Evolutionary conservation across 2,888 invertebrate species (phyloP).

Genomic region (Drosophila cognata): DNA sequence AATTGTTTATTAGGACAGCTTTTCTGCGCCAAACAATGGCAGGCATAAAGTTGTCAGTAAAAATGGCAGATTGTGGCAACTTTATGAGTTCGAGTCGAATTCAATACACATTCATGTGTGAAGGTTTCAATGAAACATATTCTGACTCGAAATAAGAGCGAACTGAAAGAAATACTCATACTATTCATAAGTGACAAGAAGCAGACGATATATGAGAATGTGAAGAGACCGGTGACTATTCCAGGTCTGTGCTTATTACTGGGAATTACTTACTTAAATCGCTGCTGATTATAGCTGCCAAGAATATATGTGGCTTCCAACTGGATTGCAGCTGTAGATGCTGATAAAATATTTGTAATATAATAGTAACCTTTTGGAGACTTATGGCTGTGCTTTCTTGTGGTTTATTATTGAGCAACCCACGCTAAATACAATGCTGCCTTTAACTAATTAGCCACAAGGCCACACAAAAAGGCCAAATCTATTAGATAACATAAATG

Average conservation of each 20-base stretch:
- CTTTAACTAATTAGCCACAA: background rate
- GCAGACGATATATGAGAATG: no score
- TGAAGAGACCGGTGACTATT: background rate
- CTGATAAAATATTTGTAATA: background rate
- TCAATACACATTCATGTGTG: slow-evolving; percentile 14
- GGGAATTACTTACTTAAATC: background rate
- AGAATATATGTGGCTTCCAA: no score
- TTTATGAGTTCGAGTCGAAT: slow-evolving; percentile 9
- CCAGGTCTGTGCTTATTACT: background rate
- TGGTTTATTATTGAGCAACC: background rate
- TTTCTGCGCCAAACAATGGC: slow-evolving; percentile 19
- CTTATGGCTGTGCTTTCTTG: background rate
- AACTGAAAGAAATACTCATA: background rate
- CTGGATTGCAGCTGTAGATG: background rate
- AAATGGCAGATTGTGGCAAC: slow-evolving; percentile 8
- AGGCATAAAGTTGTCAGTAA: background rate
- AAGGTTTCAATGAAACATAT: background rate
- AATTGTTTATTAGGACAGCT: slow-evolving; percentile 27
- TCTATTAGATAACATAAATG: background rate
- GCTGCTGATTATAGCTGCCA: background rate
- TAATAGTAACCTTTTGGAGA: background rate
- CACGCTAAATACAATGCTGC: background rate
- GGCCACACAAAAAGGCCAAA: background rate
- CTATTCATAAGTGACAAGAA: no score
- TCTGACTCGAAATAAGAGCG: background rate